These are phyloP conservation scores for Rhineura floridana DNA, from an alignment of 2,113 vertebrate species.

Conservation along the genomic window DNA sequence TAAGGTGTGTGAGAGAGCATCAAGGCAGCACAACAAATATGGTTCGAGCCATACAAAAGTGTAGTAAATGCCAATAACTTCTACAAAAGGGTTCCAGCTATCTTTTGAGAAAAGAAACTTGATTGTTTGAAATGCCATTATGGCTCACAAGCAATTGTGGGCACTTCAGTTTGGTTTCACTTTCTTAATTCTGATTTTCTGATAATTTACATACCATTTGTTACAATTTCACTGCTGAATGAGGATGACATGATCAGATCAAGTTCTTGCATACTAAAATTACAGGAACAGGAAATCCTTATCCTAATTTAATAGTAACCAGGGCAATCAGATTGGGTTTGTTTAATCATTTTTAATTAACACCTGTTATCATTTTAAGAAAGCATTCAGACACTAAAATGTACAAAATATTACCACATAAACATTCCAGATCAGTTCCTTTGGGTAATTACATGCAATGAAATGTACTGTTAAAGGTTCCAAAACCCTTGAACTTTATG, in stretches of 20 bases:
- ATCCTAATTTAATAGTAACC: slow-evolving; percentile 21
- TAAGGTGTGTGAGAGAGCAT: background rate
- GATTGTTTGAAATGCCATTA: background rate
- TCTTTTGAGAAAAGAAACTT: background rate
- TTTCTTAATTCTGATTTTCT: background rate
- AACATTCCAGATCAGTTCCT: slow-evolving; percentile 8
- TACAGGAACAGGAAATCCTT: background rate
- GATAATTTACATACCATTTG: background rate
- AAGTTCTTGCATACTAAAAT: background rate
- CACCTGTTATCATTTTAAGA: slow-evolving; percentile 17
- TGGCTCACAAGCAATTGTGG: background rate
- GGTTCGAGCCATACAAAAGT: background rate
- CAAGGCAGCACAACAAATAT: background rate
- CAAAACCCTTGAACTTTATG: slow-evolving; percentile 40
- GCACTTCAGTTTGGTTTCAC: background rate
- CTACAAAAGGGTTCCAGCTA: background rate
- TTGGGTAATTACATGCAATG: slow-evolving; percentile 27
- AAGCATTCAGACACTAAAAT: slow-evolving; percentile 28
- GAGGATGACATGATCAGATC: background rate
- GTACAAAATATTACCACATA: slow-evolving; percentile 8
- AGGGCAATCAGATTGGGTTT: background rate
- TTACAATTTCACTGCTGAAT: background rate
- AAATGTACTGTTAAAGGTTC: slow-evolving; percentile 22
- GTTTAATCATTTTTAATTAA: background rate
- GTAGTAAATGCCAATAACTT: background rate